Evolutionary conservation across 2,113 vertebrate species (phyloP).

Genomic region (Erythrocebus patas): DNA sequence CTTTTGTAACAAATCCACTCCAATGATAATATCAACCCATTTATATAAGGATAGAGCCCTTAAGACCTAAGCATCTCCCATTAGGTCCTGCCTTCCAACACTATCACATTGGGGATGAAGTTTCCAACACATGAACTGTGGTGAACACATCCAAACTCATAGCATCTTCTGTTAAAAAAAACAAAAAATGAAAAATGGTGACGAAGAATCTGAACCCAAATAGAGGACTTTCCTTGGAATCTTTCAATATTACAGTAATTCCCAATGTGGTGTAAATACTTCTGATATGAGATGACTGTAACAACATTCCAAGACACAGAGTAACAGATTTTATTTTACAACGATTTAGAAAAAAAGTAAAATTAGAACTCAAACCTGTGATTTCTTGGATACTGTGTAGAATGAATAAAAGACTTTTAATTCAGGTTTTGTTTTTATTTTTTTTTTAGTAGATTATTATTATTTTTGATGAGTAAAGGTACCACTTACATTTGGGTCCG

Average conservation of each 20-base stretch:
- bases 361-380: background rate
- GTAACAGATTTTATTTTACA: constrained; percentile 8
- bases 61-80: background rate
- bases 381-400: background rate
- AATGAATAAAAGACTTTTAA: background rate
- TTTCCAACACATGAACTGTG: background rate
- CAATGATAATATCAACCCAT: background rate
- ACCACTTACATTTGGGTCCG: background rate
- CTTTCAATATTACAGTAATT: background rate
- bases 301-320: background rate
- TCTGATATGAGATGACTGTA: background rate
- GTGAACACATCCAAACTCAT: background rate
- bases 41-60: background rate
- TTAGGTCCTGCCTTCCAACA: background rate
- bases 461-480: background rate
- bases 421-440: background rate
- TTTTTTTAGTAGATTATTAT: background rate
- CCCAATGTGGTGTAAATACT: background rate
- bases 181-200: too few species aligned
- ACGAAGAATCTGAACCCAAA: background rate
- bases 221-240: background rate
- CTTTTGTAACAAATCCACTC: background rate
- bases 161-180: background rate
- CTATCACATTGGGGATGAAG: background rate
- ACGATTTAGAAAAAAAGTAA: background rate